phyloP scores from a whole-genome alignment of 2,113 vertebrate species.

The Crotalus tigris region DNA sequence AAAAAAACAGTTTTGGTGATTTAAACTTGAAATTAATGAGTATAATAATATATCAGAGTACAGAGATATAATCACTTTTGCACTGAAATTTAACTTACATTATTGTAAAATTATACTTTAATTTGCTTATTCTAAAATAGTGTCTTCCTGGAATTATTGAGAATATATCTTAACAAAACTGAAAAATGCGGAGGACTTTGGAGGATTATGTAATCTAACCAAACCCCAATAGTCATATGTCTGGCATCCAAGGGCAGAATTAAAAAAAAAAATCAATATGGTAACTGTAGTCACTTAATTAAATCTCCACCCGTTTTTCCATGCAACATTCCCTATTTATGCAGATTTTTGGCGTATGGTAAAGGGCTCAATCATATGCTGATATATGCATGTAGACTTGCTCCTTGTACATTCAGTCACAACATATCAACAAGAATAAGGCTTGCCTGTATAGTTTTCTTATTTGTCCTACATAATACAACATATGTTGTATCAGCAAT shows the following conservation, averaged over 20 bases:
- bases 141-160: neutral
- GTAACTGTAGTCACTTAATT: neutral
- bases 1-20: constrained; percentile 23
- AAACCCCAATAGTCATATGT: neutral
- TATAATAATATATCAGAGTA: neutral
- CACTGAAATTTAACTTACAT: constrained; percentile 33
- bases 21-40: constrained; percentile 34
- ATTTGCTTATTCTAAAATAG: constrained; percentile 23
- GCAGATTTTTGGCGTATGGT: neutral
- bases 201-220: neutral
- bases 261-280: neutral
- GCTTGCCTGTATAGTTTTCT: neutral
- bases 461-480: neutral
- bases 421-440: neutral
- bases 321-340: neutral
- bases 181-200: neutral
- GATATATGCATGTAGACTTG: neutral
- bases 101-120: constrained; percentile 23
- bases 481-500: neutral
- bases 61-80: constrained; percentile 14
- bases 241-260: neutral
- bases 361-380: neutral
- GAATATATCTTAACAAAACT: neutral
- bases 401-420: neutral
- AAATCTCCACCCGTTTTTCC: neutral